Evolutionary conservation across 2,797 vertebrate genomes (phyloP), one percentile per base, ranked within the genome.

Genomic region (Typhlichthys subterraneus): DNA sequence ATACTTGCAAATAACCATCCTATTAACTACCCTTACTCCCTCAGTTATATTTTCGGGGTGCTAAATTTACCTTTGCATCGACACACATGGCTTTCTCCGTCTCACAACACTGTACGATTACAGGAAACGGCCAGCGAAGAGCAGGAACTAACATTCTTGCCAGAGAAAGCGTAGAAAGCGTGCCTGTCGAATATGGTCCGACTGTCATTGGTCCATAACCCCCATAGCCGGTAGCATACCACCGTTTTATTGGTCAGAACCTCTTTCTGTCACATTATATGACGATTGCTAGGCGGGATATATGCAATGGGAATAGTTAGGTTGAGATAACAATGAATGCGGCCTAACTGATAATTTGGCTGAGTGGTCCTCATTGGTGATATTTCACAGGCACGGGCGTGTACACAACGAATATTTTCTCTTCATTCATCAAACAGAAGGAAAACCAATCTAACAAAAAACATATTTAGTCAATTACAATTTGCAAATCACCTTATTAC

Each of bases 61-160:
- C 87, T 91, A 93, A 93, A 93, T 92, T 91, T 93, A 94, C 93
- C 93, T 94, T 92, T 90, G 87, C 91, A 76, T 91, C 88, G 89
- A 93, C 93, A 93, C 93, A 94, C 93, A 94, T 94, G 93, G 93
- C 93, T 93, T 93, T 93, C 93, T 93, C 90, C 92, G 91, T 92
- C 92, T 94, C 92, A 94, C 93, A 94, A 94, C 93, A 93, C 92
- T 90, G 91, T 90, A 88, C 91, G 92, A 88, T 91, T 91, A 93
- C 93, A 94, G 93, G 93, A 94, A 94, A 93, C 93, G 90, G 89
- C 90, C 91, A 91, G 90, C 84, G 88, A 84, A 88, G 88, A 92
- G 92, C 92, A 93, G 91, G 92, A 94, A 94, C 92, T 93, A 93
- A 92, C 92, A 70, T 92, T 91, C 90, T 87, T 85, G 85, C 87